phyloP scores from a whole-genome alignment of 2,888 invertebrate genomes.

The Dermolepida albohirtum region DNA sequence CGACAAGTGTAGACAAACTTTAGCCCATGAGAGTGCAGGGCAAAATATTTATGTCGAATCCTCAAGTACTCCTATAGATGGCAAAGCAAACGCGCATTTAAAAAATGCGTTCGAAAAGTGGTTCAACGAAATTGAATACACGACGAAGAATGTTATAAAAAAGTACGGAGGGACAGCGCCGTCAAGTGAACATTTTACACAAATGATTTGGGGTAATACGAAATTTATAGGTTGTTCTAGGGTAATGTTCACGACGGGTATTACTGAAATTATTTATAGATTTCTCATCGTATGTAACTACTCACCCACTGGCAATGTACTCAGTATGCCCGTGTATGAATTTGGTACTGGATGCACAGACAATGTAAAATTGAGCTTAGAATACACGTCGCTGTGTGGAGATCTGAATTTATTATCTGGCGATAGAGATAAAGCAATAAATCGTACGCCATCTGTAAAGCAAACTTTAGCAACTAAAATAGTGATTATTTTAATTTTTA shows the following conservation, averaged over 20 bases:
- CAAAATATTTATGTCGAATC: conserved; percentile 24
- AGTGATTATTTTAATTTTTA: too few species aligned
- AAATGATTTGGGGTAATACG: conserved; percentile 30
- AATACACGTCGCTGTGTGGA: conserved; percentile 1
- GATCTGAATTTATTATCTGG: too few species aligned
- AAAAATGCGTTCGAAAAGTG: background rate
- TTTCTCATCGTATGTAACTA: conserved; percentile 26
- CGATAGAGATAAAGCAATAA: too few species aligned
- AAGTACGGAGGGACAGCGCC: background rate
- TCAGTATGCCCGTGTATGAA: background rate
- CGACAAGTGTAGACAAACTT: conserved; percentile 27
- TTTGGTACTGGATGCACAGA: conserved; percentile 7
- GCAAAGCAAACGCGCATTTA: background rate
- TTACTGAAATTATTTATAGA: background rate
- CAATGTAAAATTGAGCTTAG: background rate
- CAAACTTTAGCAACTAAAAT: too few species aligned
- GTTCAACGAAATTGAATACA: conserved; percentile 6
- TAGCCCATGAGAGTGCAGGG: background rate
- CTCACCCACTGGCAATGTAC: conserved; percentile 20
- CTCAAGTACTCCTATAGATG: background rate
- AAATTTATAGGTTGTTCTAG: conserved; percentile 29
- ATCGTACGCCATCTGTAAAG: too few species aligned
- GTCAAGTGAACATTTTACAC: conserved; percentile 14
- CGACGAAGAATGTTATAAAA: background rate
- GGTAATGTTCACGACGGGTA: background rate